Percentiles rank a stretch among this genome's conserved stretches.
Conservation (phyloP, 2,888 invertebrate genomes). For the Microctonus hyperodae region DNA sequence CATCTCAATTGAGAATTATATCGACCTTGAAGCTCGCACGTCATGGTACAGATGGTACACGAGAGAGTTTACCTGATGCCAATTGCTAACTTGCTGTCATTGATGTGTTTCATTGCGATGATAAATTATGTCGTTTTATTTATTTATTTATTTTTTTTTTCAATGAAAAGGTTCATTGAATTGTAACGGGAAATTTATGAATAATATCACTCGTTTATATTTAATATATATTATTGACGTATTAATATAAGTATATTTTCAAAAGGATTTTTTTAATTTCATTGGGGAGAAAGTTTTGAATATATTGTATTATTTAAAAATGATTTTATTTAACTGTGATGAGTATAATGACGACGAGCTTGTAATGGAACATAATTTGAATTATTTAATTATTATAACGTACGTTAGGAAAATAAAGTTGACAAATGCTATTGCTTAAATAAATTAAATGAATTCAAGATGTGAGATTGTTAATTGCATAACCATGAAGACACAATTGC, state of each 20-base stretch:
- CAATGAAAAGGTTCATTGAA: background rate
- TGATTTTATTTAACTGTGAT: background rate
- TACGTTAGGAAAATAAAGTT: background rate
- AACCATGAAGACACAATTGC: slow-evolving; percentile 39
- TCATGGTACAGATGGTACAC: slow-evolving; percentile 28
- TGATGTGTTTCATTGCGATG: background rate
- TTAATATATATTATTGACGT: background rate
- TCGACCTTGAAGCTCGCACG: slow-evolving; percentile 24
- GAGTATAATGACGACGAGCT: background rate
- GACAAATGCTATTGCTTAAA: slow-evolving; percentile 13
- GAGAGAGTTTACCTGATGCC: background rate
- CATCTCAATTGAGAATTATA: slow-evolving; percentile 10
- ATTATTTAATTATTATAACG: slow-evolving; percentile 8
- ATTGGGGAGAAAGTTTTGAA: background rate
- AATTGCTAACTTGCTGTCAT: background rate
- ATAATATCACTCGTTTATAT: background rate
- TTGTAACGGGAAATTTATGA: background rate
- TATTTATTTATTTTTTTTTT: background rate
- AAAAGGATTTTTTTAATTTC: background rate
- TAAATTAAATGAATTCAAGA: slow-evolving; percentile 1
- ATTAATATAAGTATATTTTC: background rate
- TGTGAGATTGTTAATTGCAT: slow-evolving; percentile 36
- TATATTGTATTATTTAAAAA: slow-evolving; percentile 4
- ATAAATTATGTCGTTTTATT: background rate
- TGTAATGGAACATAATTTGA: background rate